Evolutionary conservation across 2,888 invertebrate genomes (phyloP), one percentile per base, ranked within the genome.

Genomic region (Erebia aethiops): DNA sequence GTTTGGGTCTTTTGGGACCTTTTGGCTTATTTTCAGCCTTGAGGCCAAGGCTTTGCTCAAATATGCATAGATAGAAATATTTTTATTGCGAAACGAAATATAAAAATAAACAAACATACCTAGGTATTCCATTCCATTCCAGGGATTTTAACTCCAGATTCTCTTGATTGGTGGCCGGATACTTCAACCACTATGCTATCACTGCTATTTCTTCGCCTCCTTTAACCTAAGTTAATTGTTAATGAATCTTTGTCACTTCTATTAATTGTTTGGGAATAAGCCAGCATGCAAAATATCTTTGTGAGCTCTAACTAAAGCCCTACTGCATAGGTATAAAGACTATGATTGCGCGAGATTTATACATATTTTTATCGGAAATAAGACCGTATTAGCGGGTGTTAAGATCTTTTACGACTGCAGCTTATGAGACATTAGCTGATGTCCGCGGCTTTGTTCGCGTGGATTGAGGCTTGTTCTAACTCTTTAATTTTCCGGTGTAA

Each of bases 181-280:
- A 35, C 35, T 35, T 35, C 35, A 35, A 35, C 35, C 35, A 35
- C 35, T 35, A 26, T 1, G 26, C 26, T 26, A 26, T 26, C 26
- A 26, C 26, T 3, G 26, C 26, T 26, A 3, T 26, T 26, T 26
- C 26, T 26, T 26, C 26, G 26, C 26, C 3, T 26, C 26, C 26
- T 4, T 4, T 26, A 26, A 13, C 35, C 60, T 14, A 52, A 66
- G 70, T 67, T 70, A 70, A 70, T 70, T 67, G 70, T 62, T 70
- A 67, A 70, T 70, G 67, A 70, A 56, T 26, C 54, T 62, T n/a
- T 62, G 62, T 67, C 67, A 71, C 67, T 57, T 62, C 43, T 52
- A 49, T 56, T 35, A 35, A 35, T 69, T 57, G 62, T 71, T 7
- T 63, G 51, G 57, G 70, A 43, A 56, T 67, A 56, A 46, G 67